Base-by-base conservation (phyloP, 2,888 invertebrate species). In the Mythimna lalbum region DNA sequence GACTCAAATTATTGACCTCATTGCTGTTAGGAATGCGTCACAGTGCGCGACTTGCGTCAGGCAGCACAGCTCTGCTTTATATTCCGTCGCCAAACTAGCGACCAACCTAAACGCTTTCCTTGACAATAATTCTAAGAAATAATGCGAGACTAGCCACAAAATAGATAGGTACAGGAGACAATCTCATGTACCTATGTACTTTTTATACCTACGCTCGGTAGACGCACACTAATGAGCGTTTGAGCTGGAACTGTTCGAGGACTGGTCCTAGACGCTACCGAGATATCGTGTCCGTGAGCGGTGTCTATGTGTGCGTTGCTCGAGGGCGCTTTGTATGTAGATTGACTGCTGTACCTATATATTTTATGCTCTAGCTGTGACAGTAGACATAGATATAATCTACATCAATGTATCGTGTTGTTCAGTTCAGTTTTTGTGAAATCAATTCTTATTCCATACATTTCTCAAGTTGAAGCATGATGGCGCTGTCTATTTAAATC, bases 21-120 rank as follows among this genome's bases (percentile, higher is more conserved):
- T 81, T 86, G 77, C 69, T 73, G 70, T 82, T 77, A 86, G 86
- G 82, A 87, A 86, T 86, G 82, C 76, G 82, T 76, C 74, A 76
- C 69, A 80, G 66, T 71, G 33, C 17, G 53, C 59, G 43, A 52
- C 76, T 80, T 83, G 84, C 82, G 78, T 79, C 83, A 86, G 78
- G 72, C 83, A 39, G 63, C 52, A 47, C 72, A 59, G 56, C 52
- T 67, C 82, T 85, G 75, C 80, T 85, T 88, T 82, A 79, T 81
- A 88, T 89, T 89, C 89, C 66, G 71, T 81, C 80, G 67, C 80
- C 78, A 86, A 79, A 71, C 73, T 69, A 69, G 69, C 76, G 49
- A 63, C 71, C 12, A 65, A 78, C 76, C 83, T 82, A 83, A 88
- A 86, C 87, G 80, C 87, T 90, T 90, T 90, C 88, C 89, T 88